Evolutionary conservation across 1,140 invertebrate genomes (phyloP).

Genomic region (Nebria ingens): DNA sequence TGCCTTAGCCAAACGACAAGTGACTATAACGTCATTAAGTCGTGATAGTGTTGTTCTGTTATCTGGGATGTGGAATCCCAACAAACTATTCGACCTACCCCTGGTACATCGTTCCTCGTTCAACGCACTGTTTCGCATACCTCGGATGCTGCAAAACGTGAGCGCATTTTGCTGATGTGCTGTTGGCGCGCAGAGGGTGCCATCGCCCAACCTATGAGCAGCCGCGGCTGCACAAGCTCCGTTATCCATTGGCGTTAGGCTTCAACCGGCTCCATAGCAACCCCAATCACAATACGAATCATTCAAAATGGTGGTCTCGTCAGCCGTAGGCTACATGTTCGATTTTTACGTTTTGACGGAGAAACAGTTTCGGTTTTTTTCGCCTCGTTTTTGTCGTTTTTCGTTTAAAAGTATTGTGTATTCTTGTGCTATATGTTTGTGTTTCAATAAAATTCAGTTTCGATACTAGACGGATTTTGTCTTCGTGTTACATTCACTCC

Average conservation of each 20-base stretch:
- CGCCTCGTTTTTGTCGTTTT: too few relatives aligned
- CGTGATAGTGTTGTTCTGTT: conserved; percentile 35
- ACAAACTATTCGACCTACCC: not conserved
- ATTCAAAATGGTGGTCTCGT: conserved; percentile 28
- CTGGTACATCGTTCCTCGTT: not conserved
- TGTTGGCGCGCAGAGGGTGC: not conserved
- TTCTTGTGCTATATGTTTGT: conserved; percentile 18
- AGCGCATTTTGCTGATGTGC: not conserved
- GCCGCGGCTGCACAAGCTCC: not conserved
- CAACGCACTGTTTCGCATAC: not conserved
- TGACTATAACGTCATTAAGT: conserved; percentile 38
- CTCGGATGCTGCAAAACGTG: not conserved
- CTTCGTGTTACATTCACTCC: not conserved
- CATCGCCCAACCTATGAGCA: not conserved
- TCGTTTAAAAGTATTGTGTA: conserved; percentile 20
- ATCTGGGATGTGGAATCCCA: conserved; percentile 17
- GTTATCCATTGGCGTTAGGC: conserved; percentile 17
- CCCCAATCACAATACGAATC: conserved; percentile 21
- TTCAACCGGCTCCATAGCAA: conserved; percentile 22
- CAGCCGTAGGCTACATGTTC: conserved; percentile 21
- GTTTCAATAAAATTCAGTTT: conserved; percentile 19
- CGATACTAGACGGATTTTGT: conserved; percentile 13
- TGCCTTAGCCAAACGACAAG: conserved; percentile 35
- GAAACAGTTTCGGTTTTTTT: conserved; percentile 22
- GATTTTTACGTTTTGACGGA: conserved; percentile 30